These are phyloP conservation scores for Rhorus exstirpatorius DNA, from an alignment of 2,888 invertebrate species.

Conservation along the genomic window DNA sequence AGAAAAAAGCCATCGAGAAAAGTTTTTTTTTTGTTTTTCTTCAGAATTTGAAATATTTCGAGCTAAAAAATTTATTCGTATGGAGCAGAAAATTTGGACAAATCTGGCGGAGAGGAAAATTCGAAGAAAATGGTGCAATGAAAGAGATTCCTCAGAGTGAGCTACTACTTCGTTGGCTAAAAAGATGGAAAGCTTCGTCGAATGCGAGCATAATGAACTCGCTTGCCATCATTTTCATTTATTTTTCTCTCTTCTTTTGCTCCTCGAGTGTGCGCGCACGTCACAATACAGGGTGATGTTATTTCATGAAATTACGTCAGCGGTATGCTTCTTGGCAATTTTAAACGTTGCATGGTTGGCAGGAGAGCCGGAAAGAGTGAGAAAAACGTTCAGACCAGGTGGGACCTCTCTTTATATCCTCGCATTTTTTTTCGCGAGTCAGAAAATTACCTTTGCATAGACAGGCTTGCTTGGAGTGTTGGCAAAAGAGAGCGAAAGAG, in stretches of 20 bases:
- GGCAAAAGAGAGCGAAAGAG: not conserved
- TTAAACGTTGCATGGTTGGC: slow-evolving; percentile 14
- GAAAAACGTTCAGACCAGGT: slow-evolving; percentile 53
- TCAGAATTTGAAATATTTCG: too few relatives aligned
- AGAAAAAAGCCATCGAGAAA: too few relatives aligned
- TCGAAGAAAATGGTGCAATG: too few relatives aligned
- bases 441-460: slow-evolving; percentile 74
- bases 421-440: slow-evolving; percentile 71
- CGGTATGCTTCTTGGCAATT: slow-evolving; percentile 54
- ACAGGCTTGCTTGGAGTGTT: slow-evolving; percentile 43
- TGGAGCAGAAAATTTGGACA: too few relatives aligned
- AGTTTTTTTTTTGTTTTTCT: too few relatives aligned
- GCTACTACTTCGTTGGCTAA: too few relatives aligned
- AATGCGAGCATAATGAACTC: not conserved
- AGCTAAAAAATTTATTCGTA: too few relatives aligned
- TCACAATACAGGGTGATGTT: slow-evolving; percentile 47
- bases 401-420: slow-evolving; percentile 57
- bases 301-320: slow-evolving; percentile 58
- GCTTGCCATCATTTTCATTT: not conserved
- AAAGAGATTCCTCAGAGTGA: too few relatives aligned
- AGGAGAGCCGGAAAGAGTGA: slow-evolving; percentile 7
- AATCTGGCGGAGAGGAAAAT: too few relatives aligned
- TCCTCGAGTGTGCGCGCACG: not conserved
- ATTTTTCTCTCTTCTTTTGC: too few relatives aligned
- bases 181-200: too few relatives aligned